These are phyloP conservation scores for Drosophila orosa DNA, from an alignment of 1,140 invertebrate species.

Conservation along the genomic window DNA sequence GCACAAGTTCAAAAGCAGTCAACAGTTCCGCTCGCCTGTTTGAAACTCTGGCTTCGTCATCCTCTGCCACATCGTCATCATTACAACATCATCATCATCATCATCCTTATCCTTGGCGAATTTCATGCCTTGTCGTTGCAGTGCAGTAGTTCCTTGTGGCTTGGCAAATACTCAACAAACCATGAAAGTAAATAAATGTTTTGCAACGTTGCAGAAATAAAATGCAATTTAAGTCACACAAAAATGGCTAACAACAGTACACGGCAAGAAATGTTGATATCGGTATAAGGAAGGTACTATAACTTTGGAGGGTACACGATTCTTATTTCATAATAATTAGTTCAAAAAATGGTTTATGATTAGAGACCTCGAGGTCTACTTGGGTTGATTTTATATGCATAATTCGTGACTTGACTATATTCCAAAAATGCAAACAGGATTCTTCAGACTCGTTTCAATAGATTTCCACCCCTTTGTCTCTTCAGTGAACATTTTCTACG, in stretches of 20 bases:
- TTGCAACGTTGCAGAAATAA: slow-evolving; percentile 83
- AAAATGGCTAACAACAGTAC: slow-evolving; percentile 68
- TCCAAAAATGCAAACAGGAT: not conserved
- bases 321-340: no score
- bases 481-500: not conserved
- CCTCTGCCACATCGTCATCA: slow-evolving; percentile 36
- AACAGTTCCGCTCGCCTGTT: slow-evolving; percentile 62
- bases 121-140: slow-evolving; percentile 62
- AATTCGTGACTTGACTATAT: no score
- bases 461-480: not conserved
- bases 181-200: slow-evolving; percentile 83
- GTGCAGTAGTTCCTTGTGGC: slow-evolving; percentile 71
- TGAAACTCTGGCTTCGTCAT: slow-evolving; percentile 34
- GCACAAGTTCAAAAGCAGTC: slow-evolving; percentile 75
- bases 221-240: slow-evolving; percentile 83
- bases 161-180: slow-evolving; percentile 83
- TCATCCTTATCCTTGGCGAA: slow-evolving; percentile 48
- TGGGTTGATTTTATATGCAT: not conserved
- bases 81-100: slow-evolving; percentile 45
- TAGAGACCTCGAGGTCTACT: no score
- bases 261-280: not conserved
- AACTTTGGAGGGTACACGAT: no score
- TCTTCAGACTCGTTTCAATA: not conserved
- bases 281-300: not conserved
- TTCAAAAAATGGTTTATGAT: no score